phyloP scores from a whole-genome alignment of 2,797 vertebrate genomes.

The Pseudomugil gertrudae region DNA sequence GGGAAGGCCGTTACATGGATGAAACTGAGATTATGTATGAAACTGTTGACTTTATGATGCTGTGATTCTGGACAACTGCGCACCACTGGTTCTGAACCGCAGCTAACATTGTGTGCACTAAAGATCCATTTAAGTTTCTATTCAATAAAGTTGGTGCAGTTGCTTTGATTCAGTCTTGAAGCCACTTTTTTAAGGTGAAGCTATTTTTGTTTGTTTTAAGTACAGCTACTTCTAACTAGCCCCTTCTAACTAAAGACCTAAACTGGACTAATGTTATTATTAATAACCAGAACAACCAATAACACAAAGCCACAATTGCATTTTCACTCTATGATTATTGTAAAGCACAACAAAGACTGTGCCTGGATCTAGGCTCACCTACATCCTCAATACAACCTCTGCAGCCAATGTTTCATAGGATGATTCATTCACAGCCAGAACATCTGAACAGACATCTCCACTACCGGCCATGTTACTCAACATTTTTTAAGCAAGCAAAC shows the following conservation, averaged over 20 bases:
- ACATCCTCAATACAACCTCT: constrained; percentile 40
- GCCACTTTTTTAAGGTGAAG: no score
- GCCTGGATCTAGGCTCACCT: no score
- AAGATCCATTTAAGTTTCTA: constrained; percentile 18
- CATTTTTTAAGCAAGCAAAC: neutral
- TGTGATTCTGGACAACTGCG: neutral
- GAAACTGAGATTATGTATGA: constrained; percentile 18
- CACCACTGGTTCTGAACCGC: constrained; percentile 14
- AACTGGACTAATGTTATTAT: constrained; percentile 15
- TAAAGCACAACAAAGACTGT: constrained; percentile 11
- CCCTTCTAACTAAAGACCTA: neutral
- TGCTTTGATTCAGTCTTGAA: neutral
- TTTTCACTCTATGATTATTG: neutral
- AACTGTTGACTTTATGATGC: neutral
- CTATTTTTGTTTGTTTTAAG: neutral
- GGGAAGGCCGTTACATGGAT: constrained; percentile 6
- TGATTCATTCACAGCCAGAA: constrained; percentile 44
- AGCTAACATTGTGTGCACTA: neutral
- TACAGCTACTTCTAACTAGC: neutral
- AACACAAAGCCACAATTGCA: constrained; percentile 6
- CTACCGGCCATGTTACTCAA: neutral
- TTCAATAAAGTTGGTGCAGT: neutral
- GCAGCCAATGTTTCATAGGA: constrained; percentile 29
- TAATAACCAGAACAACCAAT: neutral
- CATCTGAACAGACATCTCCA: constrained; percentile 12